Conservation (phyloP, 2,888 invertebrate species). For the Doris montereyensis region DNA sequence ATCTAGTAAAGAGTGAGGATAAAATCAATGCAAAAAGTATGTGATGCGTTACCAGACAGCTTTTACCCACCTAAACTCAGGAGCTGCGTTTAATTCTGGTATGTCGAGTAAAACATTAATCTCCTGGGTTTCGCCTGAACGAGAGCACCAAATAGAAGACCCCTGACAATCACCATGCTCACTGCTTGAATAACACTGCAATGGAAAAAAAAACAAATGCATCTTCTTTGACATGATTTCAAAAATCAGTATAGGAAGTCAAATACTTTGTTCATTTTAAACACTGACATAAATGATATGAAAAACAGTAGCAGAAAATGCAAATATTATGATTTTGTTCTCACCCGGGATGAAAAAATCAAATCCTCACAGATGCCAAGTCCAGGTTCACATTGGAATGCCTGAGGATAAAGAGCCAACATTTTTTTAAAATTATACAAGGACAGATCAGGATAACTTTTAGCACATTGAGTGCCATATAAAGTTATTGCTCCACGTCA, state of each 20-base stretch:
- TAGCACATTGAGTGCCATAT: too few relatives aligned
- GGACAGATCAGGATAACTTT: too few relatives aligned
- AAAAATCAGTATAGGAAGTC: too few relatives aligned
- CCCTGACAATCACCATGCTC: too few relatives aligned
- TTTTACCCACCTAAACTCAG: constrained; percentile 32
- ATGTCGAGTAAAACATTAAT: constrained; percentile 57
- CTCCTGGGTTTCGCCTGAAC: constrained; percentile 53
- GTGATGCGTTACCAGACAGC: neutral
- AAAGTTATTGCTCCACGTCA: too few relatives aligned
- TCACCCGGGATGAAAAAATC: constrained; percentile 33
- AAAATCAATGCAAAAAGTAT: neutral
- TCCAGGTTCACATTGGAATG: constrained; percentile 26
- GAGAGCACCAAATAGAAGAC: constrained; percentile 63
- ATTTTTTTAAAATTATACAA: too few relatives aligned
- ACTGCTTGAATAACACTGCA: too few relatives aligned
- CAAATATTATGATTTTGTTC: neutral
- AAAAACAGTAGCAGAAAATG: neutral
- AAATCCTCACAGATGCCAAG: constrained; percentile 13
- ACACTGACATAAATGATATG: neutral
- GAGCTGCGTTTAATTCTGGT: constrained; percentile 59
- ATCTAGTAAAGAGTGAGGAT: too few relatives aligned
- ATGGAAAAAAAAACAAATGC: too few relatives aligned
- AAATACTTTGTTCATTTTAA: too few relatives aligned
- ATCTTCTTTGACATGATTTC: too few relatives aligned
- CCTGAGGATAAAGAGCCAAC: constrained; percentile 27